A percentile compares a stretch with the other conserved stretches of the same genome.
Conservation (phyloP, 2,888 invertebrate genomes). For the Troilus luridus region DNA sequence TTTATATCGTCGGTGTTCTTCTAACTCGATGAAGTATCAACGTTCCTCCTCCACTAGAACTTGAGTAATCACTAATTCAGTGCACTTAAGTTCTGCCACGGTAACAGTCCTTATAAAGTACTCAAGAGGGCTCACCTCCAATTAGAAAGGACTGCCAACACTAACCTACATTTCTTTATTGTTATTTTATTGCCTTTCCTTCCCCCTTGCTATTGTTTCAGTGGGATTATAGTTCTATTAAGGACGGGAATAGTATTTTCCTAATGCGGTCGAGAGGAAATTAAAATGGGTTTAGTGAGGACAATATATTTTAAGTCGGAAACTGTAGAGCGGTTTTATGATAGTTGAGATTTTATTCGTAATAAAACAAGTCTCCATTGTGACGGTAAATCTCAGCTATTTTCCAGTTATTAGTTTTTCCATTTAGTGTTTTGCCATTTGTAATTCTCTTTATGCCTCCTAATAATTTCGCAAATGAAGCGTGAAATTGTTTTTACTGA, state of each 20-base stretch:
- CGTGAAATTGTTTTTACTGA: not conserved
- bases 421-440: not conserved
- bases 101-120: conserved; percentile 23
- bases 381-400: conserved; percentile 45
- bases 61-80: conserved; percentile 41
- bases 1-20: conserved; percentile 17
- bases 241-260: not conserved
- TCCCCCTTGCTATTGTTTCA: not conserved
- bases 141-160: not conserved
- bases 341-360: not conserved
- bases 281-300: conserved; percentile 13
- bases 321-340: conserved; percentile 9
- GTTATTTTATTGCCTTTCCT: not conserved
- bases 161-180: conserved; percentile 34
- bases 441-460: not conserved
- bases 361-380: conserved; percentile 9
- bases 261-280: not conserved
- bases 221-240: conserved; percentile 19
- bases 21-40: conserved; percentile 16
- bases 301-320: not conserved
- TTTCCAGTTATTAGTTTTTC: conserved; percentile 39
- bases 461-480: not conserved
- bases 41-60: not conserved
- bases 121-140: conserved; percentile 2
- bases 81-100: conserved; percentile 6